These are phyloP conservation scores for Brachystomella parvula DNA, from an alignment of 1,140 invertebrate species.

Conservation along the genomic window DNA sequence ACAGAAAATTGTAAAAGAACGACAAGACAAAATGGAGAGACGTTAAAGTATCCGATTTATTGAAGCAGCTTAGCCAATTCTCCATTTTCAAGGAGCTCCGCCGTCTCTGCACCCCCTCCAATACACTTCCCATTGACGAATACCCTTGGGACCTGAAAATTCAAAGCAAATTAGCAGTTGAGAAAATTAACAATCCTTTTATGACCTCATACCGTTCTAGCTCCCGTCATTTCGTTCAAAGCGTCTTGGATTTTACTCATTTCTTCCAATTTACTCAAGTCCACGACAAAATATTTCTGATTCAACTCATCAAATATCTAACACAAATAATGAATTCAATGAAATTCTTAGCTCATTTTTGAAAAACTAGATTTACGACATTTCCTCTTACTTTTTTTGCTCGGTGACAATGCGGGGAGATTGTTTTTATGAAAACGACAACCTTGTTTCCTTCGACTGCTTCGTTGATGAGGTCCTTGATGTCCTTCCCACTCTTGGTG, in stretches of 20 bases:
- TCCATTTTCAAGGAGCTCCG: constrained; percentile 60
- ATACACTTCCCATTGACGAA: constrained; percentile 82
- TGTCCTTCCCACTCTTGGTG: constrained; percentile 29
- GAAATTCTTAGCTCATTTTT: not conserved
- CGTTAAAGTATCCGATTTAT: not conserved
- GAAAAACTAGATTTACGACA: not conserved
- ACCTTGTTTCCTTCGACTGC: constrained; percentile 51
- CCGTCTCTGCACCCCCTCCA: constrained; percentile 82
- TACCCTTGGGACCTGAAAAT: constrained; percentile 68
- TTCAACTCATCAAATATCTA: constrained; percentile 64
- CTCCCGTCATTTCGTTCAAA: constrained; percentile 70
- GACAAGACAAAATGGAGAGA: no score
- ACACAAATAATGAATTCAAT: not conserved
- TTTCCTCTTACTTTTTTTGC: constrained; percentile 21
- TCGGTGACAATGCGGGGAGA: constrained; percentile 61
- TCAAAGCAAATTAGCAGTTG: not conserved
- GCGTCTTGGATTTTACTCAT: constrained; percentile 59
- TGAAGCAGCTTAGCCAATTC: constrained; percentile 43
- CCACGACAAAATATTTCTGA: constrained; percentile 61
- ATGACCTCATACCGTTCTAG: constrained; percentile 57
- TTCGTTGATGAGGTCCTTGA: constrained; percentile 56
- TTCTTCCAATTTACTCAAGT: constrained; percentile 54
- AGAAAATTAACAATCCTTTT: constrained; percentile 6
- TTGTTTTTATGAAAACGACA: constrained; percentile 80
- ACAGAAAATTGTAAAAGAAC: no score